These are phyloP conservation scores for Drosophila serrata DNA, from an alignment of 1,140 invertebrate species.

Conservation along the genomic window DNA sequence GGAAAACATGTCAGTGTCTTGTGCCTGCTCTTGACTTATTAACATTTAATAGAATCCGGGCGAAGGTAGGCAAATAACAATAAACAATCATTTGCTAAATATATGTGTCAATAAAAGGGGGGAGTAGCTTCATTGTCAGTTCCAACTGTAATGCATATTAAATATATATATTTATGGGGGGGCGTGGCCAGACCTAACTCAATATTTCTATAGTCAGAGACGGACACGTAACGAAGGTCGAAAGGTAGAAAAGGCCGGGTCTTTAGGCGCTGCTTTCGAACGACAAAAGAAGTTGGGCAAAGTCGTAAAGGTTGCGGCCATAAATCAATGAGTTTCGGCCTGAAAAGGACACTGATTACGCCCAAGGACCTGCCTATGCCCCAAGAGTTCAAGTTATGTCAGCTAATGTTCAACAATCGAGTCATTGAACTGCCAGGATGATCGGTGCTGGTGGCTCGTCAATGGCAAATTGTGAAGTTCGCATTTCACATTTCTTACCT, in stretches of 20 bases:
- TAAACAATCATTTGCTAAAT: slow-evolving; percentile 52
- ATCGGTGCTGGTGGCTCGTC: slow-evolving; percentile 27
- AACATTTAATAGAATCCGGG: slow-evolving; percentile 49
- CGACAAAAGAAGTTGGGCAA: slow-evolving; percentile 44
- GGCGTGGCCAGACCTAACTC: slow-evolving; percentile 33
- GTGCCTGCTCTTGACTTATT: slow-evolving; percentile 47
- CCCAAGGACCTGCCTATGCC: slow-evolving; percentile 5
- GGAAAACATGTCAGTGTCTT: slow-evolving; percentile 27
- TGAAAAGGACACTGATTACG: slow-evolving; percentile 58
- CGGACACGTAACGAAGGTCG: slow-evolving; percentile 25
- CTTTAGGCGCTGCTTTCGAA: slow-evolving; percentile 9
- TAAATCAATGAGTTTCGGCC: slow-evolving; percentile 63
- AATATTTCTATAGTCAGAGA: slow-evolving; percentile 25
- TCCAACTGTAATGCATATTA: slow-evolving; percentile 18
- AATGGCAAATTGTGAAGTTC: slow-evolving; percentile 50
- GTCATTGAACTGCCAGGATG: slow-evolving; percentile 18
- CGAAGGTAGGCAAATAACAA: slow-evolving; percentile 38
- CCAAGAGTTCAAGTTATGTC: slow-evolving; percentile 40
- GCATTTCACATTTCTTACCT: slow-evolving; percentile 42
- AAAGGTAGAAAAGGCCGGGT: slow-evolving; percentile 23
- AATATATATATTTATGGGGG: slow-evolving; percentile 13
- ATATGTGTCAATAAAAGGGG: slow-evolving; percentile 53
- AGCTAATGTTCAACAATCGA: slow-evolving; percentile 32
- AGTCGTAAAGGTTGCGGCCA: slow-evolving; percentile 40
- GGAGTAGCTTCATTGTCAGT: slow-evolving; percentile 34